Conservation (phyloP, 2,888 invertebrate genomes). For the Mythimna loreyi region DNA sequence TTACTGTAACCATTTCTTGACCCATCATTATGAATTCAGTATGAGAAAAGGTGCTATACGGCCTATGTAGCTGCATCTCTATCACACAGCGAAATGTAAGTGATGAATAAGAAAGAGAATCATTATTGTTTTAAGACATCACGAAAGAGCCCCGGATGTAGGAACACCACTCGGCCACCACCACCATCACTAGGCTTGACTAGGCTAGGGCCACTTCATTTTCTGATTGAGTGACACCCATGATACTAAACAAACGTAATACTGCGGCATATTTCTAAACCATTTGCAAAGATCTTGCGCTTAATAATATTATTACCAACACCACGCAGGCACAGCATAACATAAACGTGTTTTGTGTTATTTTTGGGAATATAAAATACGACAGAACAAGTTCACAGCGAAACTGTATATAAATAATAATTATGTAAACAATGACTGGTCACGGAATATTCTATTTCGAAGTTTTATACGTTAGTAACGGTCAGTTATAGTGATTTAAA, state of each 20-base stretch:
- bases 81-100: too few relatives aligned
- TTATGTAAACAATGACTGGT: conserved; percentile 57
- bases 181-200: too few relatives aligned
- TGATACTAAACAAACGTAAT: not conserved
- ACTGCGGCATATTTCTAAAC: not conserved
- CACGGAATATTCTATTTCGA: conserved; percentile 56
- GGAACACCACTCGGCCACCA: too few relatives aligned
- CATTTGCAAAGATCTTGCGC: not conserved
- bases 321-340: conserved; percentile 8
- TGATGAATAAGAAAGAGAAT: too few relatives aligned
- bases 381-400: conserved; percentile 56
- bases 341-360: conserved; percentile 44
- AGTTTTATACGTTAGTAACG: conserved; percentile 36
- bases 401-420: conserved; percentile 53
- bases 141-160: too few relatives aligned
- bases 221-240: too few relatives aligned
- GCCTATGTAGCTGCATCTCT: too few relatives aligned
- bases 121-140: too few relatives aligned
- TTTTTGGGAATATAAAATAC: conserved; percentile 59
- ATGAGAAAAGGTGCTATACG: too few relatives aligned
- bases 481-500: not conserved
- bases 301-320: not conserved
- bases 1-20: not conserved
- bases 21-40: not conserved
- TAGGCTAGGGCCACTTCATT: too few relatives aligned